Percentiles rank a stretch among this genome's conserved stretches.
phyloP scores from a whole-genome alignment of 2,888 invertebrate species.

The Drepanosiphum platanoidis region DNA sequence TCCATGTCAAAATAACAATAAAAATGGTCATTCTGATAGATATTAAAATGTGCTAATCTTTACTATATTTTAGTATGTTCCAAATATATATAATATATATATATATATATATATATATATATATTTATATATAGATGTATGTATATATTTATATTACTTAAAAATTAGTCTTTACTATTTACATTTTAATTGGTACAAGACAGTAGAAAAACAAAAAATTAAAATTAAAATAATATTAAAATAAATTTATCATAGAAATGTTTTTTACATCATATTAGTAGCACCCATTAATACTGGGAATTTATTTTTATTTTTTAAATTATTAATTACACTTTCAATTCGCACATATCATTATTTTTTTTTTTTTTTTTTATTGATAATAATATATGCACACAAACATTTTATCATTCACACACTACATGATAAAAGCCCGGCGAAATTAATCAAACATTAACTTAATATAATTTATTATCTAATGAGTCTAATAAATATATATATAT shows the following conservation, averaged over 20 bases:
- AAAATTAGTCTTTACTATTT: slow-evolving; percentile 24
- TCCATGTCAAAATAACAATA: slow-evolving; percentile 2
- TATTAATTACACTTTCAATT: slow-evolving; percentile 25
- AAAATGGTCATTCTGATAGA: slow-evolving; percentile 3
- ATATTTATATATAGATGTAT: slow-evolving; percentile 32
- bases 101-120: slow-evolving; percentile 34
- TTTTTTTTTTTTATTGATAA: no score
- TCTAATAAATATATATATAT: slow-evolving; percentile 50
- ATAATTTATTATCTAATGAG: slow-evolving; percentile 34
- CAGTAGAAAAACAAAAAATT: slow-evolving; percentile 41
- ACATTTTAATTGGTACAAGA: slow-evolving; percentile 56
- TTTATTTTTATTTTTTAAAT: no score
- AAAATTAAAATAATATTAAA: slow-evolving; percentile 32
- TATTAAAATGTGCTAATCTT: slow-evolving; percentile 52
- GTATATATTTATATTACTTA: slow-evolving; percentile 47
- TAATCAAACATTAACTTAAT: slow-evolving; percentile 42
- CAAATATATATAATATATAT: slow-evolving; percentile 36
- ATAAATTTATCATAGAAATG: slow-evolving; percentile 35
- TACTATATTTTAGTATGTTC: slow-evolving; percentile 54
- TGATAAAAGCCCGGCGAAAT: slow-evolving; percentile 33
- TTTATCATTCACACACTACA: slow-evolving; percentile 26
- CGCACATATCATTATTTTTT: slow-evolving; percentile 37
- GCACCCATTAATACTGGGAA: slow-evolving; percentile 56
- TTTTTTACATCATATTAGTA: slow-evolving; percentile 58
- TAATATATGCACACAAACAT: slow-evolving; percentile 40